Conservation (phyloP, 1,140 invertebrate species). For the Mercenaria mercenaria region DNA sequence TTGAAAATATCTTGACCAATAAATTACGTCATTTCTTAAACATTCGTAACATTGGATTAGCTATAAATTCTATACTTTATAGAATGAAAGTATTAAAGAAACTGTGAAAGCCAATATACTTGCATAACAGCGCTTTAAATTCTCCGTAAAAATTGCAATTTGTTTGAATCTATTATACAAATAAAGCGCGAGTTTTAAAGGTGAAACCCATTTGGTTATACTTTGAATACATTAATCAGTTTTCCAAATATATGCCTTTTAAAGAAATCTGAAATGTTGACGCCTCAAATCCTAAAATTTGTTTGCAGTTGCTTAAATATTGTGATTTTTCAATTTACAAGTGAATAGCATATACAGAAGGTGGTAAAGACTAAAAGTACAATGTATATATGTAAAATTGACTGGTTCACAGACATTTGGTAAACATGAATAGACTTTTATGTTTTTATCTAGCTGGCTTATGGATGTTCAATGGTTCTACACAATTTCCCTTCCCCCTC, state of each 20-base stretch:
- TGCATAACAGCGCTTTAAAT: neutral
- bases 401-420: too few relatives aligned
- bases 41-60: neutral
- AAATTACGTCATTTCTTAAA: neutral
- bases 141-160: neutral
- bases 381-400: too few relatives aligned
- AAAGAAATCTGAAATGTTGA: neutral
- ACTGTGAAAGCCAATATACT: neutral
- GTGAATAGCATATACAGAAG: too few relatives aligned
- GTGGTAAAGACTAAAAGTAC: too few relatives aligned
- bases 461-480: too few relatives aligned
- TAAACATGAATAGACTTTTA: too few relatives aligned
- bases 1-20: conserved; percentile 14
- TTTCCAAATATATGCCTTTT: neutral
- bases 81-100: neutral
- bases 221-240: neutral
- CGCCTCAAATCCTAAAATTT: too few relatives aligned
- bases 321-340: too few relatives aligned
- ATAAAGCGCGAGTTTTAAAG: neutral
- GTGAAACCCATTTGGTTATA: conserved; percentile 1
- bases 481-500: too few relatives aligned
- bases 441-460: too few relatives aligned
- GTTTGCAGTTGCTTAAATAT: too few relatives aligned
- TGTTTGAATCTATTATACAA: neutral
- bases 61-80: conserved; percentile 14